phyloP scores from a whole-genome alignment of 2,888 invertebrate species.

The Autographa gamma region DNA sequence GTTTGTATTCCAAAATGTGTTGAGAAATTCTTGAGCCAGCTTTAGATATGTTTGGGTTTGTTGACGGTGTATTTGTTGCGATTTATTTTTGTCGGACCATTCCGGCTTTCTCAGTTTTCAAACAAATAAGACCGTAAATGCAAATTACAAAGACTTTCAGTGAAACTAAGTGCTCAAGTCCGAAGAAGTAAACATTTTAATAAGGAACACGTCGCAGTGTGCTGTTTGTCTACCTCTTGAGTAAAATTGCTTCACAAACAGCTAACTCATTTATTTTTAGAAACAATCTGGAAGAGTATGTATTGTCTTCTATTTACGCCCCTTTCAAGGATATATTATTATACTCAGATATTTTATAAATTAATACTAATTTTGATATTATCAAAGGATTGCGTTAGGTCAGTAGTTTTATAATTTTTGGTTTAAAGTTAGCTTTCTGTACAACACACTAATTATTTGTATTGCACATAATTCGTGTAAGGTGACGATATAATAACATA shows the following conservation, averaged over 20 bases:
- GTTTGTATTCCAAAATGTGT: constrained; percentile 5
- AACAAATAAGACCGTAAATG: not conserved
- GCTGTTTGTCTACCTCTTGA: constrained; percentile 27
- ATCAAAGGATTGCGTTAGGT: no score
- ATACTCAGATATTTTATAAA: no score
- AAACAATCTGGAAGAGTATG: not conserved
- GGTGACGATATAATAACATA: no score
- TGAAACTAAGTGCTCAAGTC: constrained; percentile 1
- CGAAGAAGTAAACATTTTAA: constrained; percentile 19
- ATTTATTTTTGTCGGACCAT: not conserved
- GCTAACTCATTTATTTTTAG: constrained; percentile 14
- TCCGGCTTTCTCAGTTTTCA: no score
- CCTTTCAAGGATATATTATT: no score
- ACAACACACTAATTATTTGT: no score
- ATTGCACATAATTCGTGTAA: no score
- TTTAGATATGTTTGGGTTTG: not conserved
- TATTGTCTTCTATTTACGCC: no score
- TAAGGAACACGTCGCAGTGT: constrained; percentile 12
- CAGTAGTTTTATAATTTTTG: no score
- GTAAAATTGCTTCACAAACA: constrained; percentile 21
- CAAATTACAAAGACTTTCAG: not conserved
- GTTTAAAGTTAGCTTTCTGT: no score
- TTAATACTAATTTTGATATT: no score
- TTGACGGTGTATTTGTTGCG: not conserved
- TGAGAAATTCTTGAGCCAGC: not conserved